Evolutionary conservation across 2,888 invertebrate species (phyloP).

Genomic region (Apotomis betuletana): DNA sequence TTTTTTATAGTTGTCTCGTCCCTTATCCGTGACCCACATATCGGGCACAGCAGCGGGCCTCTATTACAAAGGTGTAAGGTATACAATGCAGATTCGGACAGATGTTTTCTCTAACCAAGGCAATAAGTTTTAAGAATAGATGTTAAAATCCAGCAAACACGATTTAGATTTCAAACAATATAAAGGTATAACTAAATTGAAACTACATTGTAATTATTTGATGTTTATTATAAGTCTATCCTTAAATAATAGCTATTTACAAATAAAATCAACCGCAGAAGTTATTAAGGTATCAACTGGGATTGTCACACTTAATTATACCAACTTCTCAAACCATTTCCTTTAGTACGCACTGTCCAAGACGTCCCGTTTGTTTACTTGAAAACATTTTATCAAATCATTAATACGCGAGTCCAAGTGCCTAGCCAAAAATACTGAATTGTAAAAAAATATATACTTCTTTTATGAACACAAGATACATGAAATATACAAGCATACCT

Average conservation of each 20-base stretch:
- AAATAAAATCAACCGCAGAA: constrained; percentile 32
- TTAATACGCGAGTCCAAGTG: neutral
- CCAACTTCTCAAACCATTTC: neutral
- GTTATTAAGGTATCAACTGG: constrained; percentile 22
- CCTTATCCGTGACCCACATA: no score
- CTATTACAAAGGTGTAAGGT: no score
- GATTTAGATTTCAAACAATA: no score
- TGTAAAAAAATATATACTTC: constrained; percentile 37
- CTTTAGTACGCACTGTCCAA: constrained; percentile 11
- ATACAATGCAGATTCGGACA: no score
- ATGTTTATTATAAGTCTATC: constrained; percentile 38
- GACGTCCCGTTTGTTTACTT: constrained; percentile 17
- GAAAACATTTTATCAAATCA: constrained; percentile 1
- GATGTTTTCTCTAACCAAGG: no score
- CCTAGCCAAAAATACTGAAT: constrained; percentile 36
- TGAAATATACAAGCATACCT: constrained; percentile 2
- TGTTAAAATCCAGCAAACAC: neutral
- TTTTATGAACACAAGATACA: constrained; percentile 7
- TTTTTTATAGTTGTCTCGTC: no score
- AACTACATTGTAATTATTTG: constrained; percentile 31
- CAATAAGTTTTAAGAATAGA: no score
- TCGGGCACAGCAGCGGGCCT: no score
- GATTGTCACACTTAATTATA: constrained; percentile 25
- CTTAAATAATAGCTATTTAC: constrained; percentile 44
- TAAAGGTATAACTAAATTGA: constrained; percentile 7